Evolutionary conservation across 92 coral and sea anemone genomes (phyloP), one percentile per base, ranked within the genome.

Genomic region (Phenganax marumi): DNA sequence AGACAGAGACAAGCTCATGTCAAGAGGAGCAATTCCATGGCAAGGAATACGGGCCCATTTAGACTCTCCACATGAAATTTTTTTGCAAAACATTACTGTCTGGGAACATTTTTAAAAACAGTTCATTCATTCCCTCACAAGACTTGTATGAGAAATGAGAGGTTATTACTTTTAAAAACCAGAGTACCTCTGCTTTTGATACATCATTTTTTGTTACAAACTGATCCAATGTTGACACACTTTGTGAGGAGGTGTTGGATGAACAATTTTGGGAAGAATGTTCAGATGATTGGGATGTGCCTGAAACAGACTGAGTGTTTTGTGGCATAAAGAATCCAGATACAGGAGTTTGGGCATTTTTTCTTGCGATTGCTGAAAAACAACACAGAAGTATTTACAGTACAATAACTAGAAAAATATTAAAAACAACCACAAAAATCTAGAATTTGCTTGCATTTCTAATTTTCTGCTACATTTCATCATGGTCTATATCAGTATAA

Each of bases 161-260:
- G 76, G 76, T 66, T 12, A 81, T 65, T 3, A 81, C 65, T 52
- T 81, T 81, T 49, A 66, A 62, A 61, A 62, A 47, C 77, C 84
- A 60, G 69, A 61, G 85, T 81, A 81, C 84, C 70, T 81, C 77
- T 81, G 76, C 70, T 51, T 68, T 81, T 50, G 68, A 66, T 18
- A 74, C 73, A 63, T 81, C 76, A 66, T 81, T 81, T 65, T 50
- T 51, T 74, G 84, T 50, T 53, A 81, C 84, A 66, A 81, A 81
- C 51, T 50, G 55, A 80, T 66, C 84, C 73, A 80, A 63, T 22
- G 84, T 46, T 49, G 71, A 54, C 83, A 79, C 50, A 24, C 76
- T 66, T 68, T 81, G 70, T 50, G 84, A 81, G 50, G 84, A 65
- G 62, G 58, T 49, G 43, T 61, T 23, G 73, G 76, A 26, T 58